Conservation (phyloP, 1,140 invertebrate species). For the Amyelois transitella region DNA sequence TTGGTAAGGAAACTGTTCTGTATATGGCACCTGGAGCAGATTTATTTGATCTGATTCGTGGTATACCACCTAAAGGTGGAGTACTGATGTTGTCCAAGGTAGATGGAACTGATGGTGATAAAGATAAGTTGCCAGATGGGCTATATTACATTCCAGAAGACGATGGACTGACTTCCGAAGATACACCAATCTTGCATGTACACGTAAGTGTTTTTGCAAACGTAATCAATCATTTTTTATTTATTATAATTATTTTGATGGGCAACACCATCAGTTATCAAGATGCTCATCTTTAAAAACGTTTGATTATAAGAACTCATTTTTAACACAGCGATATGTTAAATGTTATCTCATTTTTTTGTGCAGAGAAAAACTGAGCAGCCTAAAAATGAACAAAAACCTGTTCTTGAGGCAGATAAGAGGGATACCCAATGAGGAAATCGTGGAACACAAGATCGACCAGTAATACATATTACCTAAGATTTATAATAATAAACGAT, state of each 20-base stretch:
- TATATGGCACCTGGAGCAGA: slow-evolving; percentile 17
- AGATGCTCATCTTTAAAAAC: not conserved
- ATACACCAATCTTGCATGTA: not conserved
- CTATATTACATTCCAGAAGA: slow-evolving; percentile 26
- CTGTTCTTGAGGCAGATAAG: slow-evolving; percentile 1
- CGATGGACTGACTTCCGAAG: slow-evolving; percentile 5
- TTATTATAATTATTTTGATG: too few relatives aligned
- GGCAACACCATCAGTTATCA: too few relatives aligned
- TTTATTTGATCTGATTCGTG: slow-evolving; percentile 20
- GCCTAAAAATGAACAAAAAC: not conserved
- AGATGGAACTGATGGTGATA: slow-evolving; percentile 1
- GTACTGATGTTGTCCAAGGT: slow-evolving; percentile 15
- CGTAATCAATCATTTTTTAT: not conserved
- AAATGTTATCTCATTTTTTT: too few relatives aligned
- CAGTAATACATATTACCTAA: not conserved
- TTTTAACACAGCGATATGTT: too few relatives aligned
- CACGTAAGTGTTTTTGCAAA: not conserved
- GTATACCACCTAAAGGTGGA: slow-evolving; percentile 7
- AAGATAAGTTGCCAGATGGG: slow-evolving; percentile 14
- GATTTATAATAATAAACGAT: not conserved
- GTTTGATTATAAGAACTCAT: not conserved
- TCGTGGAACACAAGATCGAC: not conserved
- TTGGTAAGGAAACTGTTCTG: slow-evolving; percentile 13
- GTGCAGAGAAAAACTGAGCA: not conserved
- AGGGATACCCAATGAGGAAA: not conserved